Percentiles rank a stretch among this genome's conserved stretches.
phyloP scores from a whole-genome alignment of 1,140 invertebrate species.

The Aphelinus atriplicis region DNA sequence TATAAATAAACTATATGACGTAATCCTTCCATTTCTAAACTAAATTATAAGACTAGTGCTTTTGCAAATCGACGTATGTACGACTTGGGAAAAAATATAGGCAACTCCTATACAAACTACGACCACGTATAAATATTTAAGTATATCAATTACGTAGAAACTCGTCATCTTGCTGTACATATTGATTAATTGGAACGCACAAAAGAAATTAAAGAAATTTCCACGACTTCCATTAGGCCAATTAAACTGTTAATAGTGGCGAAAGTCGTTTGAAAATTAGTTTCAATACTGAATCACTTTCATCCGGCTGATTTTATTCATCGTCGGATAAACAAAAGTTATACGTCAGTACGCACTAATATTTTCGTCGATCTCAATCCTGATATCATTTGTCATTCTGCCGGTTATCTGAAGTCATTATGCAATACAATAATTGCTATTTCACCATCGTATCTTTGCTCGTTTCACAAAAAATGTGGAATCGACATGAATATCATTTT shows the following conservation, averaged over 20 bases:
- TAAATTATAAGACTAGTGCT: constrained; percentile 32
- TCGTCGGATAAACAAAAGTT: no score
- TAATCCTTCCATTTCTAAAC: constrained; percentile 7
- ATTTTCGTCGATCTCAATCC: no score
- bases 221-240: no score
- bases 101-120: constrained; percentile 2
- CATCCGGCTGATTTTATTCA: not conserved
- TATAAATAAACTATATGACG: not conserved
- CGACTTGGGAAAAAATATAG: constrained; percentile 15
- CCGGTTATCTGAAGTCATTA: no score
- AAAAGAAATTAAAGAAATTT: no score
- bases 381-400: no score
- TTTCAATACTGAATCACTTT: constrained; percentile 29
- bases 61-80: constrained; percentile 9
- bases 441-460: no score
- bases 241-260: not conserved
- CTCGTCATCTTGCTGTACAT: not conserved
- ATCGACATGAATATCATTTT: no score
- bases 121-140: constrained; percentile 3
- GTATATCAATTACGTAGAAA: not conserved
- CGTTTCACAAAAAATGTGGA: no score
- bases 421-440: no score
- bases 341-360: no score
- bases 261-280: constrained; percentile 19
- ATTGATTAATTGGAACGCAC: no score